Evolutionary conservation across 2,888 invertebrate species (phyloP).

Genomic region (Melanchra persicariae): DNA sequence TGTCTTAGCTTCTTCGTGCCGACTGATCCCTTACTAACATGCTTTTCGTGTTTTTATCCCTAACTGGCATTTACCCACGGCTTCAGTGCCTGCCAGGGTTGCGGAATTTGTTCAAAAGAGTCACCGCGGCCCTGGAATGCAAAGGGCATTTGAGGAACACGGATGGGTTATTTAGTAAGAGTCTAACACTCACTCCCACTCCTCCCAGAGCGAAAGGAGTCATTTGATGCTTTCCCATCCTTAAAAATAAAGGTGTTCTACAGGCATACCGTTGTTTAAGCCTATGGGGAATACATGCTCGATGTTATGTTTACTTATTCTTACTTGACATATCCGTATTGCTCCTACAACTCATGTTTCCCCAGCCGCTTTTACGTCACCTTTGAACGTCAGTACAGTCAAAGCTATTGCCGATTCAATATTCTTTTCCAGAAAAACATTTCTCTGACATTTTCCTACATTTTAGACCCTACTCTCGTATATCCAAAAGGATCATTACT

Average conservation of each 20-base stretch:
- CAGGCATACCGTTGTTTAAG: too few relatives aligned
- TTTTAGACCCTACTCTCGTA: slow-evolving; percentile 36
- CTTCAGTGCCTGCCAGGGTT: too few relatives aligned
- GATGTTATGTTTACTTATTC: neutral
- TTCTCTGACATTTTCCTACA: slow-evolving; percentile 22
- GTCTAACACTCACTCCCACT: too few relatives aligned
- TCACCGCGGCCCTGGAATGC: too few relatives aligned
- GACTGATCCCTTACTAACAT: neutral
- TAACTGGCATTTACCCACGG: too few relatives aligned
- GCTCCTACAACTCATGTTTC: neutral
- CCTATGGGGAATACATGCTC: neutral
- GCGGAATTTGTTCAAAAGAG: too few relatives aligned
- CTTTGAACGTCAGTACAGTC: neutral
- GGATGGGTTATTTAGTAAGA: too few relatives aligned
- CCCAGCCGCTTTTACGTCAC: neutral
- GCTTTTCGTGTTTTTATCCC: neutral
- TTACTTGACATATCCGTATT: neutral
- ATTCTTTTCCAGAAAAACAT: slow-evolving; percentile 26
- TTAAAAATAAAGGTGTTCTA: too few relatives aligned
- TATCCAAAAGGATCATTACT: slow-evolving; percentile 36
- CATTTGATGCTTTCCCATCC: too few relatives aligned
- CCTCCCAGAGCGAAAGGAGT: too few relatives aligned
- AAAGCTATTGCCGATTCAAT: slow-evolving; percentile 28
- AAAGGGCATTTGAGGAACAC: too few relatives aligned
- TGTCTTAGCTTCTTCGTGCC: too few relatives aligned